These are phyloP conservation scores for Aphrocallistes beatrix DNA, from an alignment of 37 sponge, comb jelly and placozoan species.

Conservation along the genomic window DNA sequence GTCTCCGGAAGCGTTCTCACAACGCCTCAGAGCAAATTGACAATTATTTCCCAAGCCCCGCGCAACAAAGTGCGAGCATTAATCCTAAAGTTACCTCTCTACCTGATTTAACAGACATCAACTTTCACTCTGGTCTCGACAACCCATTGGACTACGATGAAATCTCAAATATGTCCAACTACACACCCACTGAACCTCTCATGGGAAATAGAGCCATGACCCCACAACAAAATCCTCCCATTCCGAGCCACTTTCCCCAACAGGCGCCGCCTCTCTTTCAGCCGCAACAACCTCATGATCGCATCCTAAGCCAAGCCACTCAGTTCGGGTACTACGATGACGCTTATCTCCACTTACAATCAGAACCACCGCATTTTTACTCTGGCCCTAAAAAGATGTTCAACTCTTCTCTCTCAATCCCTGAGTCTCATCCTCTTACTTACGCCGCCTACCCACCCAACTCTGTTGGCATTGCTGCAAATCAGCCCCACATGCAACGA, in stretches of 20 bases:
- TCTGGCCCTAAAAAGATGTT: neutral
- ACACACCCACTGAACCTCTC: neutral
- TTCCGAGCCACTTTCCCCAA: neutral
- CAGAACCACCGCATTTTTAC: conserved; percentile 4
- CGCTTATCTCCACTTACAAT: neutral
- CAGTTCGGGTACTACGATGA: conserved; percentile 10
- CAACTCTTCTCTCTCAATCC: conserved; percentile 5
- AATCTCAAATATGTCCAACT: neutral
- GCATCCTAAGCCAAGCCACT: neutral
- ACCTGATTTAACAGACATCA: neutral
- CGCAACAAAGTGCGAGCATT: neutral
- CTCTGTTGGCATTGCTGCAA: neutral
- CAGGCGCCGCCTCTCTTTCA: neutral
- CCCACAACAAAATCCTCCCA: neutral
- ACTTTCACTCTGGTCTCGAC: neutral
- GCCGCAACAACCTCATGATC: neutral
- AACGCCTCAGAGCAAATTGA: neutral
- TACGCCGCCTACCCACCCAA: neutral
- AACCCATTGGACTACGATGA: neutral
- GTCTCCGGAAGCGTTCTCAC: neutral
- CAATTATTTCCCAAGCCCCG: neutral
- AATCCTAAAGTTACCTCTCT: neutral
- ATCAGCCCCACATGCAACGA: neutral
- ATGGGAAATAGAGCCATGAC: neutral
- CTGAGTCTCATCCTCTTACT: neutral